Conservation (phyloP, 2,113 vertebrate species). For the Tricholaema leucomelas region DNA sequence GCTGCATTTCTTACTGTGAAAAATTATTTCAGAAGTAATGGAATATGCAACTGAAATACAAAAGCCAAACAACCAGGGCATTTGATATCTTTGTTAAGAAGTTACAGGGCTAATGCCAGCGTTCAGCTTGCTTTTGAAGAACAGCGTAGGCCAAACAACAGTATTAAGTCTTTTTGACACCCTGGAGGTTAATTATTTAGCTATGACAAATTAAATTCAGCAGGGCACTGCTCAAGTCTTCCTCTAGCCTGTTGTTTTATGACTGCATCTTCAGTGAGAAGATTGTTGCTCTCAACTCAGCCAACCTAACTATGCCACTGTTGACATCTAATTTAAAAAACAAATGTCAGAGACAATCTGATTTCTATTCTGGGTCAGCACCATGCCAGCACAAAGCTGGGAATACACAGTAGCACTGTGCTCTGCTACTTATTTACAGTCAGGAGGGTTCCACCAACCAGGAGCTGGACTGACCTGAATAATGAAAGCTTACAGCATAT, state of each 20-base stretch:
- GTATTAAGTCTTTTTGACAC: not conserved
- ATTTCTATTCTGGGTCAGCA: slow-evolving; percentile 39
- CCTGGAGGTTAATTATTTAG: not conserved
- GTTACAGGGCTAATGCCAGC: not conserved
- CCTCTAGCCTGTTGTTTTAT: not conserved
- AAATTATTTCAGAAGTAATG: not conserved
- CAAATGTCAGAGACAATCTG: not conserved
- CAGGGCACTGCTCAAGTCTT: not conserved
- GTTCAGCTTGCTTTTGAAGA: not conserved
- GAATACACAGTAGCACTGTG: slow-evolving; percentile 55
- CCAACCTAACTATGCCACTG: not conserved
- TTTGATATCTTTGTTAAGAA: not conserved
- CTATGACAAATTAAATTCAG: not conserved
- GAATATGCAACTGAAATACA: not conserved
- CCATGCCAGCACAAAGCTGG: not conserved
- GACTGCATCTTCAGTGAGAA: not conserved
- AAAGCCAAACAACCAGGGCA: not conserved
- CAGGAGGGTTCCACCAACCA: slow-evolving; percentile 44
- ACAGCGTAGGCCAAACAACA: not conserved
- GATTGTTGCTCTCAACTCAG: not conserved
- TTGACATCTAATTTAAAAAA: not conserved
- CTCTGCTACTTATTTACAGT: slow-evolving; percentile 61
- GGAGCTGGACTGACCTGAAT: slow-evolving; percentile 38
- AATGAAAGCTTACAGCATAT: slow-evolving; percentile 17
- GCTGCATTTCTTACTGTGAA: not conserved